Conservation (phyloP, 2,797 vertebrate genomes). For the Ctenosaura bakeri region DNA sequence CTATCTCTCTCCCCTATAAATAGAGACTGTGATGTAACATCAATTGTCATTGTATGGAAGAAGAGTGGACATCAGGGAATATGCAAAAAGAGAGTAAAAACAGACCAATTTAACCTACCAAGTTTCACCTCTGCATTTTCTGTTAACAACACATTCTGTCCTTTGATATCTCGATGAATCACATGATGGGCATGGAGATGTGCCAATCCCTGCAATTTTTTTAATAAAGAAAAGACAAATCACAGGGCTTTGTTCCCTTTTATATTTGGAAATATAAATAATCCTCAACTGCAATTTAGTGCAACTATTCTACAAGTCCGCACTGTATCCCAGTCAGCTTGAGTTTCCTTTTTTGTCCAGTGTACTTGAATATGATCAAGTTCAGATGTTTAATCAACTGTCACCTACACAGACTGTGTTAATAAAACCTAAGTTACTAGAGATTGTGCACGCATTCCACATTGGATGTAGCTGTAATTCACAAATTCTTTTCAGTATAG, state of each 20-base stretch:
- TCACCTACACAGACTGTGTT: neutral
- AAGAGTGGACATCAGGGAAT: constrained; percentile 13
- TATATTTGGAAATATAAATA: neutral
- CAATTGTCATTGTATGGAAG: neutral
- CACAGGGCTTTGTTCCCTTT: neutral
- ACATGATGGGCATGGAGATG: constrained; percentile 98
- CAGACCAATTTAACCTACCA: constrained; percentile 80
- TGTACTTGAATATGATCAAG: neutral
- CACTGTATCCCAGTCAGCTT: neutral
- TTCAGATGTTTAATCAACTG: neutral
- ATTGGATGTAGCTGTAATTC: neutral
- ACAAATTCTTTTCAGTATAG: neutral
- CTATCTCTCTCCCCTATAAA: neutral
- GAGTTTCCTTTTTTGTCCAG: neutral
- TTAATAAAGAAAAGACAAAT: constrained; percentile 24
- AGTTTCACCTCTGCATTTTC: constrained; percentile 99
- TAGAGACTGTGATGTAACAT: neutral
- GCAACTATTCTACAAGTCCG: neutral
- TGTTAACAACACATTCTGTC: constrained; percentile 96
- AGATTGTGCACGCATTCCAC: neutral
- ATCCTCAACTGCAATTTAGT: neutral
- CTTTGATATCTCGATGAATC: constrained; percentile 98
- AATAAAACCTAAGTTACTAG: constrained; percentile 1
- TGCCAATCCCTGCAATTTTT: constrained; percentile 88
- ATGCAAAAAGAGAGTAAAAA: constrained; percentile 24